Percentiles rank a stretch among this genome's conserved stretches.
These are phyloP conservation scores for Eulemur mongoz DNA, from an alignment of 2,797 vertebrate genomes.

Conservation along the genomic window DNA sequence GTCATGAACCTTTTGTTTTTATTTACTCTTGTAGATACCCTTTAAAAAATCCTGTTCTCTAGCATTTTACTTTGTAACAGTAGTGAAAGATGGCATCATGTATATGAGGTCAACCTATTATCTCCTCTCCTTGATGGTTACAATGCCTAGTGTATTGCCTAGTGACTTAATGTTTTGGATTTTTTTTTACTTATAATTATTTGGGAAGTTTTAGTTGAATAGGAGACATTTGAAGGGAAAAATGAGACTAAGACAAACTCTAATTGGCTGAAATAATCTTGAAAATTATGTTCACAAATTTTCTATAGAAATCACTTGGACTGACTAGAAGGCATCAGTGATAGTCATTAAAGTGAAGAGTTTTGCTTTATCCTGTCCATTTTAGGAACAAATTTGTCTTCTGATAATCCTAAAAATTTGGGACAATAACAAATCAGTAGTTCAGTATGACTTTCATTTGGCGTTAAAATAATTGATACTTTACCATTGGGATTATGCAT, in stretches of 20 bases:
- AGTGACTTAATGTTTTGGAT: background rate
- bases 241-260: background rate
- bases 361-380: background rate
- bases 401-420: background rate
- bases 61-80: background rate
- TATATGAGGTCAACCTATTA: background rate
- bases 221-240: background rate
- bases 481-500: background rate
- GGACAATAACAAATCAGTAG: background rate
- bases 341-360: background rate
- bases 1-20: background rate
- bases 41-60: background rate
- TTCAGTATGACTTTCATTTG: background rate
- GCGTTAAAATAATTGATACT: background rate
- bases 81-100: background rate
- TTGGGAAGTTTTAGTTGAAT: background rate
- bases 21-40: background rate
- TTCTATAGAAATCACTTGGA: background rate
- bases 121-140: background rate
- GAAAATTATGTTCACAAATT: background rate
- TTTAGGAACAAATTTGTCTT: conserved; percentile 4
- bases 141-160: background rate
- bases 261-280: background rate
- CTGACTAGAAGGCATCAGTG: background rate
- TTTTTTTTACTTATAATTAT: background rate